Conservation (phyloP, 2,113 vertebrate species). For the Mesembrinibis cayennensis region DNA sequence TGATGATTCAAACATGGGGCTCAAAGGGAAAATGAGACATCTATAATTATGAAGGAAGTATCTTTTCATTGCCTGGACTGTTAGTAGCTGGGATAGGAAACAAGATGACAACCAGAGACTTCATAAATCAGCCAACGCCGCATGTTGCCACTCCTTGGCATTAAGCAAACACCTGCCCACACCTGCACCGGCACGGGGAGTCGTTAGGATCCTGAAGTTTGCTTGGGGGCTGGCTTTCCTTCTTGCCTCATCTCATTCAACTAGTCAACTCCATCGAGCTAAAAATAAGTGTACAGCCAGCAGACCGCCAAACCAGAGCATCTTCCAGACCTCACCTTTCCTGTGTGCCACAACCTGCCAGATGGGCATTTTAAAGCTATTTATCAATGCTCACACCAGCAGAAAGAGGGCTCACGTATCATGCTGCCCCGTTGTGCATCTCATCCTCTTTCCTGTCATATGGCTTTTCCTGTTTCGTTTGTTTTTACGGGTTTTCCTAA, state of each 20-base stretch:
- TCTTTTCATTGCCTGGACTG: neutral
- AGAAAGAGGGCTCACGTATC: neutral
- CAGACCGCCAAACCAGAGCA: neutral
- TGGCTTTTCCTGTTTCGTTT: neutral
- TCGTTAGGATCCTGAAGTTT: neutral
- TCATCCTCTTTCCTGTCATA: neutral
- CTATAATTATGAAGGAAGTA: neutral
- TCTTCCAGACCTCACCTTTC: constrained; percentile 2
- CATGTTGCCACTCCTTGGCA: neutral
- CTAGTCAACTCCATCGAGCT: neutral
- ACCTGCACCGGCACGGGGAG: neutral
- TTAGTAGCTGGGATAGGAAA: neutral
- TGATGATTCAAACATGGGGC: neutral
- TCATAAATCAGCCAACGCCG: neutral
- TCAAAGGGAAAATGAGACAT: constrained; percentile 5
- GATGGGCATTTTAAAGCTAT: neutral
- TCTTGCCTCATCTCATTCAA: neutral
- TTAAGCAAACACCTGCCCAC: neutral
- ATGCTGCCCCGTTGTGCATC: neutral
- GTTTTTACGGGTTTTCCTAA: constrained; percentile 12
- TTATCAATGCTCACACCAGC: neutral
- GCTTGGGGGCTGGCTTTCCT: neutral
- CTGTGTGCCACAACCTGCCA: neutral
- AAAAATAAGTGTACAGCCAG: neutral
- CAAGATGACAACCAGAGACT: neutral